These are phyloP conservation scores for Scaptomyza reducta DNA, from an alignment of 2,888 invertebrate species.

Conservation along the genomic window DNA sequence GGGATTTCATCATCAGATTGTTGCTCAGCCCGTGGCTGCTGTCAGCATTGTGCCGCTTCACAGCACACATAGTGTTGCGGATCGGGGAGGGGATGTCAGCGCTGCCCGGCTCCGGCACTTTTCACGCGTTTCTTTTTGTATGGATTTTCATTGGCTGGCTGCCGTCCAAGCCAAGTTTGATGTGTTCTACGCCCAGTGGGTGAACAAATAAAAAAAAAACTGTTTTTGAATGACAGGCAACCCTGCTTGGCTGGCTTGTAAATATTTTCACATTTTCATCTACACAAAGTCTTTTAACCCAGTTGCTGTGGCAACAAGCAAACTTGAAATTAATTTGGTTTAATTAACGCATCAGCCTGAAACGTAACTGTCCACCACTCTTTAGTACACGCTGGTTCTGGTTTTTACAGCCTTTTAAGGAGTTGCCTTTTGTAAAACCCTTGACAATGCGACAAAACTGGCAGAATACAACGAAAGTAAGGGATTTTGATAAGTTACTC, in stretches of 20 bases:
- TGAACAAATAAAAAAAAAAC: not conserved
- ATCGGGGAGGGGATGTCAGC: constrained; percentile 3
- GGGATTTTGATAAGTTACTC: not conserved
- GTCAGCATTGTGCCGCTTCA: constrained; percentile 39
- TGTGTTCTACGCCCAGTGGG: constrained; percentile 20
- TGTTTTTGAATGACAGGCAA: constrained; percentile 11
- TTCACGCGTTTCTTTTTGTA: constrained; percentile 64
- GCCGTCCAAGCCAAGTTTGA: constrained; percentile 12
- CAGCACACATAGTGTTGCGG: constrained; percentile 10
- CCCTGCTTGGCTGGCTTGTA: constrained; percentile 36
- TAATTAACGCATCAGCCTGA: constrained; percentile 67
- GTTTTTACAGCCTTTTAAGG: constrained; percentile 19
- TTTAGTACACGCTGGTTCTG: not conserved
- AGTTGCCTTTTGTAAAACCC: constrained; percentile 8
- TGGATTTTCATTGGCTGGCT: constrained; percentile 61
- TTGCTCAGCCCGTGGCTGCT: constrained; percentile 33
- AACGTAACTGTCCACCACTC: constrained; percentile 5
- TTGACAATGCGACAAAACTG: not conserved
- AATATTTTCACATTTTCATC: constrained; percentile 72
- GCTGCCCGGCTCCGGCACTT: constrained; percentile 38
- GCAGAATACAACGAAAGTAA: not conserved
- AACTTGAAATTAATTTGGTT: constrained; percentile 65
- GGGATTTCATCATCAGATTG: constrained; percentile 39
- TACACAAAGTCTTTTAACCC: constrained; percentile 62
- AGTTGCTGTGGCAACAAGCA: constrained; percentile 20